Base-by-base conservation (phyloP, 2,888 invertebrate species). In the Nomada fucata region DNA sequence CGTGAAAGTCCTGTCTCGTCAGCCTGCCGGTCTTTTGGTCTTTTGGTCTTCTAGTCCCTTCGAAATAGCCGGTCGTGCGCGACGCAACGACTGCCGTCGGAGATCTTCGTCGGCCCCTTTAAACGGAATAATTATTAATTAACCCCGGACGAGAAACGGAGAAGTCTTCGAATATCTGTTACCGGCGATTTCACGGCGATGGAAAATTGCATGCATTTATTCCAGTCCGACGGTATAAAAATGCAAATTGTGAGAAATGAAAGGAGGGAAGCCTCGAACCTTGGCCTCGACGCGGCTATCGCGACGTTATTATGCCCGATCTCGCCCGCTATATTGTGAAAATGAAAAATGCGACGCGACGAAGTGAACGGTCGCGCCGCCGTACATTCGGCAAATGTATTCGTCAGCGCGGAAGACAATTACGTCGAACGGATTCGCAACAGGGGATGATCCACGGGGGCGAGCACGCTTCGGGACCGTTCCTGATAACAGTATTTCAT, bases 221-320 rank as follows among this genome's bases (percentile, higher is more conserved):
- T 78, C 50, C 69, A 11, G 23, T 0, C 10, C 20, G n/a, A 65
- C 71, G 23, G 79, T 68, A 84, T 78, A 76, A 81, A 84, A 84
- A 84, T 84, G 84, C 70, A 84, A 84, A 85, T 85, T 53, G 68
- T 74, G 79, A 79, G 76, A 85, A 82, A 75, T 65, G 82, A 74
- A 77, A 47, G 73, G 57, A 47, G 47, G 47, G 23, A 70, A 60
- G 61, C 65, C 52, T 18, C n/a, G 80, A 81, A 72, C 81, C 81
- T 83, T 65, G 72, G 59, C 50, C 57, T 67, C 47, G 20, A 26
- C 18, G 10, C 47, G 57, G 50, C 61, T 75, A 77, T 84, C 77
- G 76, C 63, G 67, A 29, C 70, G 76, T 82, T 85, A 82, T 85
- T 84, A 79, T 73, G 64, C 63, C 26, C 74, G 84, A 84, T 83